Evolutionary conservation across 2,888 invertebrate species (phyloP).

Genomic region (Tipula confusa): DNA sequence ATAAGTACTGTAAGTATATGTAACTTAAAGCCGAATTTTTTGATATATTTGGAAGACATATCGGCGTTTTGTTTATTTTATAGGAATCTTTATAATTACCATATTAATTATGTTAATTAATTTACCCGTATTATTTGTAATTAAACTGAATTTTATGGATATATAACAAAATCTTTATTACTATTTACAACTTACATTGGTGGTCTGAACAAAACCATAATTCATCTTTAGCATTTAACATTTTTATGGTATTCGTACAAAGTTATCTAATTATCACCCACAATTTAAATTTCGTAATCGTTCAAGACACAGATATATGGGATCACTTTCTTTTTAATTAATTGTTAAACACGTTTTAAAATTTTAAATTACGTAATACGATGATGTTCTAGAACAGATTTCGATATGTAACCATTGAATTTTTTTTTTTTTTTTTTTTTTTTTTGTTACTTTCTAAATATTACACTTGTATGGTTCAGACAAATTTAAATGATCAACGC

Average conservation of each 20-base stretch:
- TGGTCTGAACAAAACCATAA: neutral
- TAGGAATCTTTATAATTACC: too few relatives aligned
- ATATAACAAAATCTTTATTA: too few relatives aligned
- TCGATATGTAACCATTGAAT: neutral
- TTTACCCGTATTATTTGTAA: too few relatives aligned
- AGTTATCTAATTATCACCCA: conserved; percentile 12
- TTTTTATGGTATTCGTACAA: neutral
- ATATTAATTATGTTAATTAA: too few relatives aligned
- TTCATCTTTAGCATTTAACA: neutral
- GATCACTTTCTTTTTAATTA: neutral
- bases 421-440: too few relatives aligned
- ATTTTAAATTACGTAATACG: neutral
- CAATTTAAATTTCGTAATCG: neutral
- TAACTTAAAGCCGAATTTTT: too few relatives aligned
- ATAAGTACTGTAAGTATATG: too few relatives aligned
- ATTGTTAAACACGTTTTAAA: neutral
- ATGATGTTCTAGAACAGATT: neutral
- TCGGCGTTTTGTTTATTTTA: too few relatives aligned
- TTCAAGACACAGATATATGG: neutral
- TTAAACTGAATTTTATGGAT: too few relatives aligned
- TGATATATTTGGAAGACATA: too few relatives aligned
- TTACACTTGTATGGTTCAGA: neutral
- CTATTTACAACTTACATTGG: neutral
- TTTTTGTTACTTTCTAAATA: neutral
- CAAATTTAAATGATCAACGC: neutral